Evolutionary conservation across 2,888 invertebrate genomes (phyloP).

Genomic region (Corbicula japonica): DNA sequence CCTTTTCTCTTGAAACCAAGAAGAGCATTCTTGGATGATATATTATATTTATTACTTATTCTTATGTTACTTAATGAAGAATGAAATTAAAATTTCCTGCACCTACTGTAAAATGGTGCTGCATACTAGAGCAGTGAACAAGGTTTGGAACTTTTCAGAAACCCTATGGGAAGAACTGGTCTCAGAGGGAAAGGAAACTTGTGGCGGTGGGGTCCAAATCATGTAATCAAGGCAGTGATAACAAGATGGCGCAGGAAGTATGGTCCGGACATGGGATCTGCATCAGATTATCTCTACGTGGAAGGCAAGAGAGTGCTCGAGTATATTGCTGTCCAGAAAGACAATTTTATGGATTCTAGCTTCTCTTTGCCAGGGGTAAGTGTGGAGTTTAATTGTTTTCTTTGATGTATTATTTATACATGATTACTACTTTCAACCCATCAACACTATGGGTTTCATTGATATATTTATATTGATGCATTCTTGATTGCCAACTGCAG

Average conservation of each 20-base stretch:
- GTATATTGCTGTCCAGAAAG: slow-evolving; percentile 77
- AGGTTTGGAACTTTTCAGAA: slow-evolving; percentile 81
- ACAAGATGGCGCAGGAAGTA: slow-evolving; percentile 84
- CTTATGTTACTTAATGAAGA: too few species aligned
- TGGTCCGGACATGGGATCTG: slow-evolving; percentile 66
- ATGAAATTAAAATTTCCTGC: too few species aligned
- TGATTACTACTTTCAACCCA: too few species aligned
- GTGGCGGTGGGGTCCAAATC: slow-evolving; percentile 87
- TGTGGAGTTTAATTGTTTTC: too few species aligned
- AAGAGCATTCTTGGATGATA: too few species aligned
- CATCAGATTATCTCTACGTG: slow-evolving; percentile 70
- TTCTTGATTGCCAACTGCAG: neutral
- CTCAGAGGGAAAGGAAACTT: slow-evolving; percentile 84
- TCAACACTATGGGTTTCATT: neutral
- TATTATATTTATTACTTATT: too few species aligned
- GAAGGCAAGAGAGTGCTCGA: slow-evolving; percentile 81
- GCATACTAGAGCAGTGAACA: too few species aligned
- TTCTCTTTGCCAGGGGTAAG: slow-evolving; percentile 81
- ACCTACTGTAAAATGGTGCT: too few species aligned
- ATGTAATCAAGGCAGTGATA: slow-evolving; percentile 84
- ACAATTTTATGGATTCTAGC: slow-evolving; percentile 68
- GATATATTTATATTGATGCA: neutral
- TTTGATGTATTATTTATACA: too few species aligned
- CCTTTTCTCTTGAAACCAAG: neutral
- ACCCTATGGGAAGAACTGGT: slow-evolving; percentile 86